Percentiles rank a stretch among this genome's conserved stretches.
phyloP scores from a whole-genome alignment of 2,888 invertebrate genomes.

The Folsomia candida region DNA sequence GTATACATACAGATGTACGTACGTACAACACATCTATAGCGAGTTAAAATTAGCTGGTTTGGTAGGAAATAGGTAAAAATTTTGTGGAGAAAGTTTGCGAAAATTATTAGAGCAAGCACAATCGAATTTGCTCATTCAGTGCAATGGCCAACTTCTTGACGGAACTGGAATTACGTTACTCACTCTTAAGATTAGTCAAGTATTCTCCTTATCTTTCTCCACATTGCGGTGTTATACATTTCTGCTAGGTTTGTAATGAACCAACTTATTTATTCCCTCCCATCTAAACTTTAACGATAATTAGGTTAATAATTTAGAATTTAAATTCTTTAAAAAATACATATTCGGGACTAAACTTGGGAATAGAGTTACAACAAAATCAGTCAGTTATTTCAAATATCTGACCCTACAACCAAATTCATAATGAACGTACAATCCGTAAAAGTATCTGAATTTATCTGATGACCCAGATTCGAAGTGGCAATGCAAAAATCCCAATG shows the following conservation, averaged over 20 bases:
- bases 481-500: no score
- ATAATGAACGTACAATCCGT: no score
- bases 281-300: background rate
- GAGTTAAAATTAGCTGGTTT: background rate
- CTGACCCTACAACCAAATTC: no score
- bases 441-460: no score
- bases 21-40: background rate
- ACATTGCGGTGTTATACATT: background rate
- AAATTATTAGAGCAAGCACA: conserved; percentile 20
- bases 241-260: background rate
- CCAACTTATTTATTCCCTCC: background rate
- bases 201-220: background rate
- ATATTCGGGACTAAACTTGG: no score
- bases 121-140: conserved; percentile 20
- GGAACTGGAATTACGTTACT: conserved; percentile 9
- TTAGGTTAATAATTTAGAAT: background rate
- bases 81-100: conserved; percentile 11
- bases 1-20: no score
- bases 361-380: no score
- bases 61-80: background rate
- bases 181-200: background rate
- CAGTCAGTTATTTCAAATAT: no score
- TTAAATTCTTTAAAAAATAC: background rate
- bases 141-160: conserved; percentile 18
- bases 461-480: no score